phyloP scores from a whole-genome alignment of 2,113 vertebrate species.

The Calidris pygmaea region DNA sequence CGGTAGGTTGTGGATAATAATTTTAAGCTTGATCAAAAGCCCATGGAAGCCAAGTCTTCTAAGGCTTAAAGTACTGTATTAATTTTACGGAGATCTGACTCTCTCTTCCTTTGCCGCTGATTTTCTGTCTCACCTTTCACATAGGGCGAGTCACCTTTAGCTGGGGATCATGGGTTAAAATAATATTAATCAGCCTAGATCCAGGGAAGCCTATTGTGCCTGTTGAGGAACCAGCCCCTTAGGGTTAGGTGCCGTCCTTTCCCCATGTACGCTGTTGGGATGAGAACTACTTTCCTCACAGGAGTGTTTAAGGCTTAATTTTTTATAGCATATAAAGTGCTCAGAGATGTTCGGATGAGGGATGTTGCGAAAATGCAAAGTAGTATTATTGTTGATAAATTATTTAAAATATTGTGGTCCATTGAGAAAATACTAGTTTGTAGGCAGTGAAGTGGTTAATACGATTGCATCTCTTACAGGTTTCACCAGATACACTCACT shows the following conservation, averaged over 20 bases:
- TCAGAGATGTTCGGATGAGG: constrained; percentile 55
- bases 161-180: background rate
- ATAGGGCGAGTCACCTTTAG: background rate
- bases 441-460: constrained; percentile 80
- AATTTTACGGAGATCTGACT: constrained; percentile 19
- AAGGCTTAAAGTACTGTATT: constrained; percentile 41
- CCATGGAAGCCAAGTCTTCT: constrained; percentile 43
- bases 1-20: constrained; percentile 15
- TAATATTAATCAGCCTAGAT: background rate
- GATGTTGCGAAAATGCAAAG: constrained; percentile 69
- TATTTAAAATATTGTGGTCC: constrained; percentile 75
- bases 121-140: constrained; percentile 32
- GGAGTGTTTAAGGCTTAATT: constrained; percentile 65
- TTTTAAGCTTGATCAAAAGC: constrained; percentile 53
- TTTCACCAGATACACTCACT: constrained; percentile 83
- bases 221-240: background rate
- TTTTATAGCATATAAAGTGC: constrained; percentile 68
- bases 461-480: constrained; percentile 77
- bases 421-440: constrained; percentile 72
- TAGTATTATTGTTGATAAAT: constrained; percentile 73
- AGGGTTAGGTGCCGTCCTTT: constrained; percentile 2
- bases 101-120: background rate
- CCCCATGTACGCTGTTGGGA: background rate
- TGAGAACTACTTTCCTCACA: constrained; percentile 43
- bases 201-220: background rate